phyloP scores from a whole-genome alignment of 2,888 invertebrate species.

The Plagodis pulveraria region DNA sequence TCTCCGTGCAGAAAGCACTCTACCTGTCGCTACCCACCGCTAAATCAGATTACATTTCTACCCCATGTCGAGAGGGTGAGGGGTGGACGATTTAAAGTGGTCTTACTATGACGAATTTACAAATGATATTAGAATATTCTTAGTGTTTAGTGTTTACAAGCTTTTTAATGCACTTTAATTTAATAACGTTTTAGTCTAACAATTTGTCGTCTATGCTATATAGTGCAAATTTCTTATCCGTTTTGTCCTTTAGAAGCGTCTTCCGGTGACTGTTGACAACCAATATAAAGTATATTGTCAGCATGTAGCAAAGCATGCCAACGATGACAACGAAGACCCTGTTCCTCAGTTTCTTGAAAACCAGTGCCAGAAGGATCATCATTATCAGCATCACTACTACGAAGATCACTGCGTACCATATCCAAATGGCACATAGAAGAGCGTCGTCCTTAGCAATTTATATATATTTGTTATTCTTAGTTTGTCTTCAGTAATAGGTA shows the following conservation, averaged over 20 bases:
- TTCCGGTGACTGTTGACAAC: slow-evolving; percentile 69
- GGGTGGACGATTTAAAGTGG: slow-evolving; percentile 30
- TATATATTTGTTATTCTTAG: too few species aligned
- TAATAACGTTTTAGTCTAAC: neutral
- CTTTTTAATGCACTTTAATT: too few species aligned
- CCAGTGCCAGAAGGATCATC: slow-evolving; percentile 59
- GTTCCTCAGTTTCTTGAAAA: slow-evolving; percentile 54
- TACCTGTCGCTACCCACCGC: slow-evolving; percentile 71
- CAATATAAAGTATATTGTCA: slow-evolving; percentile 66
- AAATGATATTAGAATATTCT: neutral
- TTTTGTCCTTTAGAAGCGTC: slow-evolving; percentile 18
- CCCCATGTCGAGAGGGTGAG: slow-evolving; percentile 36
- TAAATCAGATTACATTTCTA: slow-evolving; percentile 70
- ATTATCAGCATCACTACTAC: slow-evolving; percentile 63
- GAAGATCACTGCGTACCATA: slow-evolving; percentile 66
- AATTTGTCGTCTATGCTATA: slow-evolving; percentile 1
- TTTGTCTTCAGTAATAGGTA: neutral
- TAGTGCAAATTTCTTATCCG: neutral
- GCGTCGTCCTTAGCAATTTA: slow-evolving; percentile 58
- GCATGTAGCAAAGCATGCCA: slow-evolving; percentile 68
- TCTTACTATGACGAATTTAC: slow-evolving; percentile 34
- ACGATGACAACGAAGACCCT: slow-evolving; percentile 53
- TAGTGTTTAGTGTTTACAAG: too few species aligned
- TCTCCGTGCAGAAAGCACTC: slow-evolving; percentile 66
- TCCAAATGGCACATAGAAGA: slow-evolving; percentile 56